Evolutionary conservation across 2,888 invertebrate genomes (phyloP), one percentile per base, ranked within the genome.

Genomic region (Empis stercorea): DNA sequence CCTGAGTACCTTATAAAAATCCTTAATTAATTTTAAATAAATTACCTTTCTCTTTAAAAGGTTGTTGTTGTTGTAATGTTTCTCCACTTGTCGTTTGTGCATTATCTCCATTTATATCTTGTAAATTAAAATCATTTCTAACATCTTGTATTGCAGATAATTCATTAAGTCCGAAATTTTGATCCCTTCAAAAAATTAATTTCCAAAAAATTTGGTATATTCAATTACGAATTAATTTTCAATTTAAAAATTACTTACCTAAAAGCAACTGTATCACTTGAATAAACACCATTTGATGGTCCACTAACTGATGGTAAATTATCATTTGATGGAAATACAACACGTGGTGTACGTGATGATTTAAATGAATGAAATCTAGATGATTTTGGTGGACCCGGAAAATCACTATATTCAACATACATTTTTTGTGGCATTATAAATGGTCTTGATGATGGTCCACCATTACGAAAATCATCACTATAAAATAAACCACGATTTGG

Each of bases 41-140:
- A 4, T 73, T 68, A 81, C 82, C 82, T 73, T 80, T 74, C 58
- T 82, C 81, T 53, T 78, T 73, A 56, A 76, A 75, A 40, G 73
- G 75, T 34, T 67, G n/a, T n/a, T n/a, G n/a, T n/a, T n/a, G n/a
- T n/a, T n/a, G 70, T 2, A 68, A 67, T 10, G 73, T 75, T 11
- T 73, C 71, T 1, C 64, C 60, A 50, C 59, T 60, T 10, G 69
- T 54, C 4, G 59, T 57, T 10, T 51, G 52, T 27, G 48, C 53
- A 47, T 48, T 56, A 10, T 59, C 61, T 43, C 61, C 59, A 37
- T 66, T 73, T 47, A 78, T 68, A 58, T 83, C 82, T 69, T 83
- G 83, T 39, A 81, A 62, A 51, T 72, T 74, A 52, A 74, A 73
- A 20, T 79, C 78, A 54, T 78, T 78, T 48, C 71, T 65, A 14